A percentile compares a stretch with the other conserved stretches of the same genome.
Evolutionary conservation across 92 coral and sea anemone genomes (phyloP).

Genomic region (Epizoanthus rinbou): DNA sequence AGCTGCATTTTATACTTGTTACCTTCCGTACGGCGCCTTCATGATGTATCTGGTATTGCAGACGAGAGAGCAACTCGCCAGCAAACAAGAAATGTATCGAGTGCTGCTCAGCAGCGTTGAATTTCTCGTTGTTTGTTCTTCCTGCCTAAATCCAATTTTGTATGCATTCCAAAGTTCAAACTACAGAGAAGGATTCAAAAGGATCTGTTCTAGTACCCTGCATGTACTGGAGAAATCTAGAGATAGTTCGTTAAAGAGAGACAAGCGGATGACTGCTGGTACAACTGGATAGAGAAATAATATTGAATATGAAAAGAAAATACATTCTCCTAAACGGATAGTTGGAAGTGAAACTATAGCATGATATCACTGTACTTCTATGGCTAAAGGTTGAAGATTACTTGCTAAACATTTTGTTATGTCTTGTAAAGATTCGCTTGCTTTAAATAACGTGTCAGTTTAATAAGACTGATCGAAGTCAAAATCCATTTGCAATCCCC

Average conservation of each 20-base stretch:
- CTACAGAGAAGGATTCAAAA: conserved; percentile 4
- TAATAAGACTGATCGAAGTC: too few species aligned
- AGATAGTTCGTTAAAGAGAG: background rate
- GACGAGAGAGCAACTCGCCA: conserved; percentile 21
- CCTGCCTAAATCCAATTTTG: conserved; percentile 16
- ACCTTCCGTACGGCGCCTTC: conserved; percentile 59
- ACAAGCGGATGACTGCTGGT: background rate
- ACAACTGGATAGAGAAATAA: background rate
- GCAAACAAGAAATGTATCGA: conserved; percentile 34
- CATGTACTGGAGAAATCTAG: background rate
- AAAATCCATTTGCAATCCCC: too few species aligned
- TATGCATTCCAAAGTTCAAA: conserved; percentile 28
- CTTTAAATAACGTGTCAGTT: too few species aligned
- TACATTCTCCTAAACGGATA: too few species aligned
- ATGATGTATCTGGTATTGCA: conserved; percentile 56
- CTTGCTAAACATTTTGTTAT: too few species aligned
- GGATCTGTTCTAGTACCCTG: background rate
- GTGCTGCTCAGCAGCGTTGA: conserved; percentile 1
- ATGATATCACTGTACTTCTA: too few species aligned
- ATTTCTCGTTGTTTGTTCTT: conserved; percentile 7
- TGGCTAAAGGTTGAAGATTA: too few species aligned
- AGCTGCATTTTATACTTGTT: conserved; percentile 57
- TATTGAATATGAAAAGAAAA: too few species aligned
- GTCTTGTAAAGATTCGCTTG: too few species aligned
- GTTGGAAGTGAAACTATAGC: too few species aligned